A percentile compares a stretch with the other conserved stretches of the same genome.
phyloP scores from a whole-genome alignment of 2,113 vertebrate species.

The Mirounga angustirostris region DNA sequence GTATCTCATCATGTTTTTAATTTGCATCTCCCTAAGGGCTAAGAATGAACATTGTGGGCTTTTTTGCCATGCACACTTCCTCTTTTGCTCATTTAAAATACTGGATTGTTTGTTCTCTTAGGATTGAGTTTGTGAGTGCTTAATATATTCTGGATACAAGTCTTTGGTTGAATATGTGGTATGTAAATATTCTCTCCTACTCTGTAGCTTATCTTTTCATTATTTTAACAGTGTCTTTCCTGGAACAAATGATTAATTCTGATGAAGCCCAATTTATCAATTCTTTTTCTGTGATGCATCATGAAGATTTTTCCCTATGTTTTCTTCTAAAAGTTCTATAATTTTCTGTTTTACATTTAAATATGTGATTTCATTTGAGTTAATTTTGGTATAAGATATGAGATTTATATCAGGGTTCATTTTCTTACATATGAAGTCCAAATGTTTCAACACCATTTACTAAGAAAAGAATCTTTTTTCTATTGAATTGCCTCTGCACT shows the following conservation, averaged over 20 bases:
- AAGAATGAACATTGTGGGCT: not conserved
- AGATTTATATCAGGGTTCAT: not conserved
- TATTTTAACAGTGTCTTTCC: conserved; percentile 8
- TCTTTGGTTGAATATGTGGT: not conserved
- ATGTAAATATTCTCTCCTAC: conserved; percentile 5
- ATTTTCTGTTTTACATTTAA: conserved; percentile 1
- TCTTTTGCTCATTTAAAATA: not conserved
- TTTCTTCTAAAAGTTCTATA: not conserved
- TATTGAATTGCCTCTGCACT: not conserved
- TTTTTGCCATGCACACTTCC: not conserved
- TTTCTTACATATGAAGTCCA: not conserved
- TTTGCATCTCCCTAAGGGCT: not conserved
- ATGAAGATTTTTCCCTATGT: not conserved
- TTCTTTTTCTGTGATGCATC: not conserved
- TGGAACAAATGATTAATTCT: not conserved
- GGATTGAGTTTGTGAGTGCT: not conserved
- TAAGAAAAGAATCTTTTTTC: not conserved
- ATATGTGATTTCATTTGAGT: not conserved
- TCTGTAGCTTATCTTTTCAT: not conserved
- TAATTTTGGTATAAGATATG: not conserved
- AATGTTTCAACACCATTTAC: not conserved
- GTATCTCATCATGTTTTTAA: not conserved
- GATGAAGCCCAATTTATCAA: not conserved
- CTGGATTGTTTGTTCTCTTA: not conserved
- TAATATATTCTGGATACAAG: not conserved